Percentiles rank a stretch among this genome's conserved stretches.
Conservation (phyloP, 2,797 vertebrate species). For the Girardinus metallicus region DNA sequence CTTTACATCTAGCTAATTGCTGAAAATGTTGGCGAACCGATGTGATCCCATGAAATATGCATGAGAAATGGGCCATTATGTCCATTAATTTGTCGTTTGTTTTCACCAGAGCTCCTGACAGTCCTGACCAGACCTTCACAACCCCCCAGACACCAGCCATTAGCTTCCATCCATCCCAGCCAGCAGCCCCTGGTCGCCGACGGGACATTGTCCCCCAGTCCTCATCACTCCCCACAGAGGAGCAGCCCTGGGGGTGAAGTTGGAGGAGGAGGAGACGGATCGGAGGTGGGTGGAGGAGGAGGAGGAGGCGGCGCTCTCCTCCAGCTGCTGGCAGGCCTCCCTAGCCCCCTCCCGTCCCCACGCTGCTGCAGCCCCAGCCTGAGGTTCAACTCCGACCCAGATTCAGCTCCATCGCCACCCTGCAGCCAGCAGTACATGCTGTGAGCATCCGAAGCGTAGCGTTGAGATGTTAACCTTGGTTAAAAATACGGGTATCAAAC, state of each 20-base stretch:
- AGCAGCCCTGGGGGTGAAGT: constrained; percentile 39
- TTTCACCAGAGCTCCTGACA: constrained; percentile 46
- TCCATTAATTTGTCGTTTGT: constrained; percentile 1
- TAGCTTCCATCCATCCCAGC: constrained; percentile 28
- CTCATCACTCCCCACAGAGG: constrained; percentile 45
- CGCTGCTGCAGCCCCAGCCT: constrained; percentile 93
- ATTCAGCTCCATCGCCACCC: constrained; percentile 92
- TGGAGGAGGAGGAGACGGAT: constrained; percentile 14
- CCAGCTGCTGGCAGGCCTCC: constrained; percentile 88
- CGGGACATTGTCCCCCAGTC: constrained; percentile 8
- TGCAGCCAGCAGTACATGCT: constrained; percentile 85
- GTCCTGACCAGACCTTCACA: constrained; percentile 46
- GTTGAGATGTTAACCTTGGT: background rate
- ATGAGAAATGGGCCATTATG: background rate
- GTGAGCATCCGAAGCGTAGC: constrained; percentile 43
- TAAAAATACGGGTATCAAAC: background rate
- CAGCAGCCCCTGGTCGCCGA: constrained; percentile 51
- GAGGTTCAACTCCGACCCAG: constrained; percentile 92
- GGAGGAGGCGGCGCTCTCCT: constrained; percentile 83
- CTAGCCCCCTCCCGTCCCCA: constrained; percentile 90
- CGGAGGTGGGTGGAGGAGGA: constrained; percentile 51
- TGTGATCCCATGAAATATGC: background rate
- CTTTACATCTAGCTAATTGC: background rate
- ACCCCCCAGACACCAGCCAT: constrained; percentile 37
- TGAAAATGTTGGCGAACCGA: background rate